phyloP scores from a whole-genome alignment of 2,113 vertebrate genomes.

The Plecotus auritus region DNA sequence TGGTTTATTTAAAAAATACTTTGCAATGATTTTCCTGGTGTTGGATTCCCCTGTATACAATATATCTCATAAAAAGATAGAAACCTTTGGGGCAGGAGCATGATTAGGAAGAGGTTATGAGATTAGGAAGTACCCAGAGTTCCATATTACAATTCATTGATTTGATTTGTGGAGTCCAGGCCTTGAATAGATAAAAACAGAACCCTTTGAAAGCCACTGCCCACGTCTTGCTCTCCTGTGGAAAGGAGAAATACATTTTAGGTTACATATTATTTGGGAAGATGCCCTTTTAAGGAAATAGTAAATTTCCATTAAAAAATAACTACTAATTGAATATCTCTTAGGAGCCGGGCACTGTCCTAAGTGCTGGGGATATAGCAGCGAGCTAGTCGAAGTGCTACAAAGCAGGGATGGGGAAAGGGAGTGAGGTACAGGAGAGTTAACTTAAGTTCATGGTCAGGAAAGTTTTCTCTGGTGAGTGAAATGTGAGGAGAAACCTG shows the following conservation, averaged over 20 bases:
- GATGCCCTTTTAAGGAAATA: not conserved
- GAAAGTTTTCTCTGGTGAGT: not conserved
- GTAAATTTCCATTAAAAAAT: slow-evolving; percentile 19
- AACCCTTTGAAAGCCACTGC: not conserved
- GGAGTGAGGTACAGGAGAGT: rapidly evolving
- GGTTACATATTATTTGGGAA: not conserved
- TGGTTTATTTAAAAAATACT: slow-evolving; percentile 16
- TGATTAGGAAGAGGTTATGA: not conserved
- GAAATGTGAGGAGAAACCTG: not conserved
- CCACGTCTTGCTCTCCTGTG: not conserved
- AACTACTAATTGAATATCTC: not conserved
- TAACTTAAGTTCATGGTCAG: not conserved
- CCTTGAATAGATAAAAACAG: not conserved
- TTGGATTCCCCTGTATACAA: not conserved
- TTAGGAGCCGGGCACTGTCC: not conserved
- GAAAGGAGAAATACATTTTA: not conserved
- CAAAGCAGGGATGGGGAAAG: not conserved
- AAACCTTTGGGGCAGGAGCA: not conserved
- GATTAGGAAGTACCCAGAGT: slow-evolving; percentile 24
- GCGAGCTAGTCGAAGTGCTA: not conserved
- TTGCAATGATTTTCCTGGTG: not conserved
- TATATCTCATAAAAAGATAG: not conserved
- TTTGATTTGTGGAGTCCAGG: slow-evolving; percentile 42
- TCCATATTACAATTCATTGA: not conserved
- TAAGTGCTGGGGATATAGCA: not conserved